Base-by-base conservation (phyloP, 2,797 vertebrate genomes). In the Aratinga solstitialis region DNA sequence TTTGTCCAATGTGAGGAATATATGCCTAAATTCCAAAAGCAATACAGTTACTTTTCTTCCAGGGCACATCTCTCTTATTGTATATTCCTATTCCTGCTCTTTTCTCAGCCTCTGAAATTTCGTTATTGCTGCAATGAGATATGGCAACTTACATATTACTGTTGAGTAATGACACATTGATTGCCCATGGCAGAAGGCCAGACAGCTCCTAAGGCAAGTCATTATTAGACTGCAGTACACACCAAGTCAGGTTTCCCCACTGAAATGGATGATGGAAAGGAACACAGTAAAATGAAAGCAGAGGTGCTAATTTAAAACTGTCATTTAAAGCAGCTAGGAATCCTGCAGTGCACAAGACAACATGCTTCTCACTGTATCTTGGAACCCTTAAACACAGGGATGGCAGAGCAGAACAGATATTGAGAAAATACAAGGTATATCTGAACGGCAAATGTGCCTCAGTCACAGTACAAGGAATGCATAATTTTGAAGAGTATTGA, bases 171-270 rank as follows among this genome's bases (percentile, higher is more conserved):
- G 79, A 84, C 50, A 72, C 76, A 78, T 84, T 45, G 84, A 91
- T 61, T 87, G 95, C 45, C 68, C 2, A 2, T 88, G 95, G 91
- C 89, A 91, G 47, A 45, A 90, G 32, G 90, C 90, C 94, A 96
- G 93, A 38, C 50, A 90, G 43, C 66, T 91, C 78, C 89, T 72
- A 54, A 95, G 78, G 53, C 83, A 90, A 73, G 51, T 51, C 94
- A 84, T 87, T 88, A 83, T 68, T 27, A 65, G 69, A 9, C 20
- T 80, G 80, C 76, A 93, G 84, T 7, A 77, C 58, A 90, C 58
- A 82, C 50, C 66, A 84, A 74, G 48, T 69, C 84, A 63, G 51
- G 47, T 79, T 82, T 63, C 86, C 51, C 74, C 4, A 4, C 68
- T 72, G 85, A 77, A 74, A 81, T n/a, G 67, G 48, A 72, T 43